These are phyloP conservation scores for Mactromeris polynyma DNA, from an alignment of 2,888 invertebrate genomes.

Conservation along the genomic window DNA sequence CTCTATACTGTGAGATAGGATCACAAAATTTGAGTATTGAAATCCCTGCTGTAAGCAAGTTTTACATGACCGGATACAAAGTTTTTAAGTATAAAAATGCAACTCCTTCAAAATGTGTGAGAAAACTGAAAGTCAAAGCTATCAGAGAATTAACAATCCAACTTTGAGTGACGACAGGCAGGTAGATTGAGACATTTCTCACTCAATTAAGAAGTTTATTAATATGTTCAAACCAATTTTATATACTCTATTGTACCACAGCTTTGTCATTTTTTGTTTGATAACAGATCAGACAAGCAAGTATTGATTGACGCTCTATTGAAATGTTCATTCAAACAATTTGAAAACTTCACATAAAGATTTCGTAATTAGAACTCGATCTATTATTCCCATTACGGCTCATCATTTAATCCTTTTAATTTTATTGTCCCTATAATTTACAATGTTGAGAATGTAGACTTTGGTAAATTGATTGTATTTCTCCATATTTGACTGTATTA, in stretches of 20 bases:
- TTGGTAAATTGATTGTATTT: slow-evolving; percentile 38
- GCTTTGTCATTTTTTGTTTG: slow-evolving; percentile 10
- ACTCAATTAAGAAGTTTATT: slow-evolving; percentile 6
- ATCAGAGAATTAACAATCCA: neutral
- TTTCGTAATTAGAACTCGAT: neutral
- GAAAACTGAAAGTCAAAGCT: neutral
- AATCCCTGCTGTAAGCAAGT: too few relatives aligned
- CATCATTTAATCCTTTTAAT: slow-evolving; percentile 15
- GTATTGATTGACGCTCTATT: neutral
- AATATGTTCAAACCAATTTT: neutral
- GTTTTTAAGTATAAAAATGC: too few relatives aligned
- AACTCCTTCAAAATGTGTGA: neutral
- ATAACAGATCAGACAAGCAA: neutral
- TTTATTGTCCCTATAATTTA: neutral
- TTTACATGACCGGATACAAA: too few relatives aligned
- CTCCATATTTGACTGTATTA: slow-evolving; percentile 32
- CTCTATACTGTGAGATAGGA: too few relatives aligned
- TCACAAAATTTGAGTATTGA: too few relatives aligned
- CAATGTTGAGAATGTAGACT: neutral
- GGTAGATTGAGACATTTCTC: neutral
- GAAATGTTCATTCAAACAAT: neutral
- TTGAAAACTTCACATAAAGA: slow-evolving; percentile 8
- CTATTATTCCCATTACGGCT: neutral
- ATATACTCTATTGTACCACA: neutral
- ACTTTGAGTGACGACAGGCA: neutral